Percentiles rank a stretch among this genome's conserved stretches.
These are phyloP conservation scores for Aleiodes leptofemur DNA, from an alignment of 2,888 invertebrate species.

Conservation along the genomic window DNA sequence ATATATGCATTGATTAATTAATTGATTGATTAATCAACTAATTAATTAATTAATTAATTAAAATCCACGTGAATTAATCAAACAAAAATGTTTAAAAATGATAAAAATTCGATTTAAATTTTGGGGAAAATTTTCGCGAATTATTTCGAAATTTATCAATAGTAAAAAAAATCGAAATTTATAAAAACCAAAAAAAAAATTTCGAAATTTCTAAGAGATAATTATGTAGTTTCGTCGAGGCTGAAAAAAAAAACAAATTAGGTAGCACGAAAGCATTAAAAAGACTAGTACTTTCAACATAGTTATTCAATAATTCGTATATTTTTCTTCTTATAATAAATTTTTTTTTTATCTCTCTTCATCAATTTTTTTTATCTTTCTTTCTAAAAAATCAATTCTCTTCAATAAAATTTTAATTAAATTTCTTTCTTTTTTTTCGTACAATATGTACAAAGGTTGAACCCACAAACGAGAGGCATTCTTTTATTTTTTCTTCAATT, in stretches of 20 bases:
- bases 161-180: too few species aligned
- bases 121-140: too few species aligned
- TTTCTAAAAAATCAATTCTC: slow-evolving; percentile 12
- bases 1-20: too few species aligned
- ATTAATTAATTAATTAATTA: too few species aligned
- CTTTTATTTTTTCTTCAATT: slow-evolving; percentile 32
- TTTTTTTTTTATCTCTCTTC: not conserved
- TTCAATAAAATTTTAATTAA: slow-evolving; percentile 26
- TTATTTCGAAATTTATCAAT: too few species aligned
- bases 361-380: slow-evolving; percentile 8
- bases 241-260: slow-evolving; percentile 51
- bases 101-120: too few species aligned
- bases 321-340: slow-evolving; percentile 19
- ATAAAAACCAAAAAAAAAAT: too few species aligned
- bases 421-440: slow-evolving; percentile 56
- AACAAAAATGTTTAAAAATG: too few species aligned
- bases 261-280: slow-evolving; percentile 69
- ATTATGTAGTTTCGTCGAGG: too few species aligned
- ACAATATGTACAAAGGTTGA: slow-evolving; percentile 73
- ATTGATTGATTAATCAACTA: too few species aligned
- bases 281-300: slow-evolving; percentile 74
- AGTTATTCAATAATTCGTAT: slow-evolving; percentile 68
- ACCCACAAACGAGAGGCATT: slow-evolving; percentile 74
- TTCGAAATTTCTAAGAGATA: too few species aligned
- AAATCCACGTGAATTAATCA: too few species aligned